A percentile compares a stretch with the other conserved stretches of the same genome.
Evolutionary conservation across 2,888 invertebrate species (phyloP).

Genomic region (Pyrgus malvae): DNA sequence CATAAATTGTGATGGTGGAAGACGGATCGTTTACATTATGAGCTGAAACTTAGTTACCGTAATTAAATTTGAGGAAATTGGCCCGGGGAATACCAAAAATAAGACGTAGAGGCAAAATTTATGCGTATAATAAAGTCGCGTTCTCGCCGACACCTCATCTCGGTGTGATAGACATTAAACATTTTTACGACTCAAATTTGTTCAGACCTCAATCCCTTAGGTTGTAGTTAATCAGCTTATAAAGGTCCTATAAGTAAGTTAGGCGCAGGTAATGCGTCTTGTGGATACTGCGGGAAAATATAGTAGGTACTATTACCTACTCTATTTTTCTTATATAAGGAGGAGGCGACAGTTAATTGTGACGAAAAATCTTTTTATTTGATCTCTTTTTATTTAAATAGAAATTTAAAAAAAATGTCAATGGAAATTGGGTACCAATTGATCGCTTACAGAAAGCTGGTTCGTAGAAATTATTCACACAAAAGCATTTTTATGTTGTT

Average conservation of each 20-base stretch:
- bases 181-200: conserved; percentile 49
- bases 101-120: conserved; percentile 43
- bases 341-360: too few relatives aligned
- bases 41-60: conserved; percentile 26
- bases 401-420: too few relatives aligned
- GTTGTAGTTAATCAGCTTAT: conserved; percentile 30
- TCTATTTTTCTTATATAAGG: too few relatives aligned
- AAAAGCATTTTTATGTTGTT: too few relatives aligned
- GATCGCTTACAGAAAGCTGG: too few relatives aligned
- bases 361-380: too few relatives aligned
- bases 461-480: too few relatives aligned
- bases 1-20: conserved; percentile 20
- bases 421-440: too few relatives aligned
- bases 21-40: conserved; percentile 25
- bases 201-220: conserved; percentile 39
- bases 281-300: too few relatives aligned
- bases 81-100: conserved; percentile 40
- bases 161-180: conserved; percentile 41
- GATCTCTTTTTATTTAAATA: too few relatives aligned
- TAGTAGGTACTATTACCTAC: too few relatives aligned
- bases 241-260: not conserved
- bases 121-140: conserved; percentile 43
- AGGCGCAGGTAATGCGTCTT: too few relatives aligned
- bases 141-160: conserved; percentile 39
- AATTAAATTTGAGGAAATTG: conserved; percentile 41